These are phyloP conservation scores for Alethe diademata DNA, from an alignment of 2,113 vertebrate species.

Conservation along the genomic window DNA sequence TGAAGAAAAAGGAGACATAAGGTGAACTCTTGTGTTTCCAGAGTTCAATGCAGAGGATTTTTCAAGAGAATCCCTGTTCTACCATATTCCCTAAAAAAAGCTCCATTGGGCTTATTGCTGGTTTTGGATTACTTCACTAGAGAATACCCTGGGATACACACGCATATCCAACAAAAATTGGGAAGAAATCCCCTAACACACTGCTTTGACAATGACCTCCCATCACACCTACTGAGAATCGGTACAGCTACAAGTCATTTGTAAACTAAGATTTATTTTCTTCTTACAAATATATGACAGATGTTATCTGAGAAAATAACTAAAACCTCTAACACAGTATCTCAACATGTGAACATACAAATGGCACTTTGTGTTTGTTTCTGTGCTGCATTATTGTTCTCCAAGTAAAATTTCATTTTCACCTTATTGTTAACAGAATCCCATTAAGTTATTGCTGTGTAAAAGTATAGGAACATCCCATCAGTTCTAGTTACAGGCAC, in stretches of 20 bases:
- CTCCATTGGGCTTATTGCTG: conserved; percentile 34
- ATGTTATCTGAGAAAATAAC: conserved; percentile 16
- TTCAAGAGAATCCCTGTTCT: neutral
- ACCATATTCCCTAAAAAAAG: neutral
- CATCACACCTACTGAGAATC: conserved; percentile 31
- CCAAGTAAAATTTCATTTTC: conserved; percentile 18
- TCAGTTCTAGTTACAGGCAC: conserved; percentile 76
- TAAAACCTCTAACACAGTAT: conserved; percentile 33
- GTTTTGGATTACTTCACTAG: conserved; percentile 18
- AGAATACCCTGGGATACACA: neutral
- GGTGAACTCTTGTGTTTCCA: neutral
- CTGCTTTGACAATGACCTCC: conserved; percentile 20
- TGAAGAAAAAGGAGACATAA: neutral
- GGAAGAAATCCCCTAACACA: neutral
- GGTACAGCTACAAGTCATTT: neutral
- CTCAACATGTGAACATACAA: conserved; percentile 55
- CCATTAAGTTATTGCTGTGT: conserved; percentile 74
- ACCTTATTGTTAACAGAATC: conserved; percentile 35
- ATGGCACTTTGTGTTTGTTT: conserved; percentile 71
- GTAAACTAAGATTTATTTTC: conserved; percentile 12
- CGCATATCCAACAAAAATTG: neutral
- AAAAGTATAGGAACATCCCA: conserved; percentile 72
- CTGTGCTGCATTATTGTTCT: conserved; percentile 57
- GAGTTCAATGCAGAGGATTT: neutral
- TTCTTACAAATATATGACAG: neutral